Conservation (phyloP, 2,888 invertebrate genomes). For the Taenaris catops region DNA sequence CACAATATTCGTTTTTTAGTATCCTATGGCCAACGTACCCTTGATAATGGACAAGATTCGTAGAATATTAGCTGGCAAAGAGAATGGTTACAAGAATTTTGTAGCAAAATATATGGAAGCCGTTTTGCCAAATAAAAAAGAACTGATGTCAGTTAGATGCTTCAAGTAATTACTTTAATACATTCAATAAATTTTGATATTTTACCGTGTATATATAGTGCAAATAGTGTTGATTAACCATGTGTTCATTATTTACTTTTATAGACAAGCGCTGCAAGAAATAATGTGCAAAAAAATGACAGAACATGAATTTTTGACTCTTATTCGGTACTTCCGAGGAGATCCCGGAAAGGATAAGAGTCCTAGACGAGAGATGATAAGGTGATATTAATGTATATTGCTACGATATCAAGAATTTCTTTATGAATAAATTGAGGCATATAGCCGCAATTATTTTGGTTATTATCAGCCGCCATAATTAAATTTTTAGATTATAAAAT, state of each 20-base stretch:
- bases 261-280: conserved; percentile 82
- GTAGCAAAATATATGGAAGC: conserved; percentile 83
- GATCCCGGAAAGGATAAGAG: conserved; percentile 70
- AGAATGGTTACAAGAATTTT: conserved; percentile 86
- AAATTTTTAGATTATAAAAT: too few species aligned
- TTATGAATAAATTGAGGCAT: too few species aligned
- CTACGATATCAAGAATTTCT: too few species aligned
- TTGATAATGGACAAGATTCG: conserved; percentile 87
- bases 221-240: too few species aligned
- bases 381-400: too few species aligned
- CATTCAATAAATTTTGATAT: too few species aligned
- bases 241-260: too few species aligned
- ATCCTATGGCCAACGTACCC: conserved; percentile 85
- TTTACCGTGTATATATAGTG: too few species aligned
- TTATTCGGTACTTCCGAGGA: conserved; percentile 86
- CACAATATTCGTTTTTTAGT: conserved; percentile 63
- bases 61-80: conserved; percentile 80
- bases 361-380: conserved; percentile 59
- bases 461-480: too few species aligned
- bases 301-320: conserved; percentile 90
- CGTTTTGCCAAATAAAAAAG: conserved; percentile 49
- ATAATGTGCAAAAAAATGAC: conserved; percentile 85
- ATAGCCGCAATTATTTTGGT: too few species aligned
- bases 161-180: conserved; percentile 52
- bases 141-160: conserved; percentile 63